A percentile compares a stretch with the other conserved stretches of the same genome.
phyloP scores from a whole-genome alignment of 2,797 vertebrate species.

The Pristis pectinata region DNA sequence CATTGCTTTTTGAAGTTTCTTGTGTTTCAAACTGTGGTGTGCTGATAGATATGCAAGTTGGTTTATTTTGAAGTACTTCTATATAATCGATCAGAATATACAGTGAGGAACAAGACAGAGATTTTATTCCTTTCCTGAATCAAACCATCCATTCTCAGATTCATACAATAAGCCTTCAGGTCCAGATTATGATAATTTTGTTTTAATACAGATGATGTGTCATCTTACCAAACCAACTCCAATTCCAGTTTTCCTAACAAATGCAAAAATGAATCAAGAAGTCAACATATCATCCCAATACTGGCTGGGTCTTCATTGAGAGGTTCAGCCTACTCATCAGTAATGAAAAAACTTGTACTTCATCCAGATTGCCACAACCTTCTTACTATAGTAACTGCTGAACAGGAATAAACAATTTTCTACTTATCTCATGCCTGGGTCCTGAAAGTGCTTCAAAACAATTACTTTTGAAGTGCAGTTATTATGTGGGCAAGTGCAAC shows the following conservation, averaged over 20 bases:
- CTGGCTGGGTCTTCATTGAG: no score
- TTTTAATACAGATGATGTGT: no score
- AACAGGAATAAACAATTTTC: not conserved
- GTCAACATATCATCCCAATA: not conserved
- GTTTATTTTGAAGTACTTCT: not conserved
- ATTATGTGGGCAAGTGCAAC: not conserved
- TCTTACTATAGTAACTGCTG: not conserved
- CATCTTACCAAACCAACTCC: no score
- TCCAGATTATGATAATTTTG: not conserved
- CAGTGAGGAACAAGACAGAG: not conserved
- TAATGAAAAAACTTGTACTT: not conserved
- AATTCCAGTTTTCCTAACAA: not conserved
- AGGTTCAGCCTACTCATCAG: not conserved
- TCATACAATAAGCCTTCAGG: not conserved
- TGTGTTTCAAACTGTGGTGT: not conserved
- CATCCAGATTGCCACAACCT: not conserved
- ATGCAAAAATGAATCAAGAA: not conserved
- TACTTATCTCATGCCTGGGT: not conserved
- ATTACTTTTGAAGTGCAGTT: not conserved
- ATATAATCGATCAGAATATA: no score
- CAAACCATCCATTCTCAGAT: not conserved
- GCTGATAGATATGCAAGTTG: not conserved
- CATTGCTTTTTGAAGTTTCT: not conserved
- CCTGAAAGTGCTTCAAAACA: not conserved
- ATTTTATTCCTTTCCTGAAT: not conserved